Evolutionary conservation across 1,140 invertebrate species (phyloP), one percentile per base, ranked within the genome.

Genomic region (Trichoplusia ni): DNA sequence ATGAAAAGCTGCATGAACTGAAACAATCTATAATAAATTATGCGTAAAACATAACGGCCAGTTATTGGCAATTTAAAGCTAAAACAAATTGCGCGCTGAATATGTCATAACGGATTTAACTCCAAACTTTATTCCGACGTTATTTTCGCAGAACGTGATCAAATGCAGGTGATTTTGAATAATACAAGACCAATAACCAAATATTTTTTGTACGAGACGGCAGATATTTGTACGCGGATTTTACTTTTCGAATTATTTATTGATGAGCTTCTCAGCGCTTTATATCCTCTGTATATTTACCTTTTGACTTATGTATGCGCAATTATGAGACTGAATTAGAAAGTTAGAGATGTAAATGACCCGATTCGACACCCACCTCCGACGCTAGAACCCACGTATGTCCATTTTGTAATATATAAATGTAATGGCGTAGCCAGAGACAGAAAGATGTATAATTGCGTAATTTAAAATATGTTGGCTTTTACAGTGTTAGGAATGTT

Each of bases 251-350:
- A 19, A 19, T 21, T 19, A 19, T 53, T 31, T 61, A 44, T 59
- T n/a, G 42, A 60, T 42, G 54, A 67, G 69, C 69, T 64, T 64
- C 11, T 23, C 31, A 29, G 13, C 14, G 56, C 67, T 62, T 84
- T 65, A 31, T 66, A 67, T 78, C 64, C 63, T 80, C 72, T 79
- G 69, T 84, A 81, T 69, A 77, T 77, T 67, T 69, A 71, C 54
- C 62, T 49, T 75, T 81, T 78, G 67, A 82, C 79, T 89, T 85
- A 78, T 77, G 75, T 87, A 86, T 75, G 81, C 82, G 79, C 75
- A 85, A 86, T 79, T 80, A 84, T 84, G 84, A 89, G 86, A 87
- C 86, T 89, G 86, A 89, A 78, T 77, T 87, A 85, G 80, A 49
- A 79, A 67, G 58, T 73, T 86, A 86, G 79, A 70, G 53, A 73